Base-by-base conservation (phyloP, 1,140 invertebrate species). In the Danaus melanippus region DNA sequence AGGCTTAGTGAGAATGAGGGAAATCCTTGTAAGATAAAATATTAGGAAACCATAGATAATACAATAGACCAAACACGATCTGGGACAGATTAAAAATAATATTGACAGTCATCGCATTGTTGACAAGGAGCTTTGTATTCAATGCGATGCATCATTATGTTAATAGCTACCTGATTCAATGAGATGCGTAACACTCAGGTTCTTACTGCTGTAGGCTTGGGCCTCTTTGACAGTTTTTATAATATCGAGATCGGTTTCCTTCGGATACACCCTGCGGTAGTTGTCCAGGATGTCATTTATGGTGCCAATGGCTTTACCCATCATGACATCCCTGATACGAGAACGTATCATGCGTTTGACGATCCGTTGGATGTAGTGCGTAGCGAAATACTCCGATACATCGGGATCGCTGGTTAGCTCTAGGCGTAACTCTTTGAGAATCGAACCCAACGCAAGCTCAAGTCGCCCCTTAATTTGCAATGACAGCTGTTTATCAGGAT, bases 381-480 rank as follows among this genome's bases (percentile, higher is more conserved):
- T 9, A 9, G 42, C 12, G 50, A 76, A 71, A 12, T 53, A 46
- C 7, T 46, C 44, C 5, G 40, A 42, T 17, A 64, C 17, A 4
- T 49, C 43, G 11, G 42, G 11, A 1, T 40, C 32, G 7, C 42
- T 15, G 11, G 53, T 44, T 10, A 54, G 63, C 8, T 55, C 46
- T 4, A 46, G 32, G 45, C 61, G 67, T 9, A 85, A 60, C 9
- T 72, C 57, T 61, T 80, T 83, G 9, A 81, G 11, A 11, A 85
- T 67, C 2, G 12, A 50, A 3, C 82, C 80, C 44, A 85, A 46
- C 3, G 73, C 79, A 50, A 80, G 61, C 64, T 82, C 79, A 45
- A 85, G 46, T 6, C 82, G 75, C 8, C 79, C 79, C 8, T 53
- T 68, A 50, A 80, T 39, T 56, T 76, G 70, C 32, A 55, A 53